phyloP scores from a whole-genome alignment of 2,797 vertebrate genomes.

The Leuciscus waleckii region DNA sequence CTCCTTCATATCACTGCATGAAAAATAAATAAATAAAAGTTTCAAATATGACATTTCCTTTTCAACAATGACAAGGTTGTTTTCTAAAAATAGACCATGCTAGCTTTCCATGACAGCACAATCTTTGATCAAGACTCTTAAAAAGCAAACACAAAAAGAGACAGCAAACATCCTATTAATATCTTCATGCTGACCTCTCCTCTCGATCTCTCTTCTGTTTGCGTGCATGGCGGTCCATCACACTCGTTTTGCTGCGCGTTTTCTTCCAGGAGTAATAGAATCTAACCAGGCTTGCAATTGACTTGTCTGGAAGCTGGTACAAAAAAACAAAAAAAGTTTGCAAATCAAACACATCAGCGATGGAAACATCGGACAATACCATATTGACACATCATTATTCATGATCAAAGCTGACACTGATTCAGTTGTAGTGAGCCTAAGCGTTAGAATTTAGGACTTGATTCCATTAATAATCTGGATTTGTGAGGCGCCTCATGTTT shows the following conservation, averaged over 20 bases:
- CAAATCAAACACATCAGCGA: conserved; percentile 14
- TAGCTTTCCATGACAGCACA: neutral
- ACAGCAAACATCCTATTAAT: conserved; percentile 8
- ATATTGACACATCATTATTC: neutral
- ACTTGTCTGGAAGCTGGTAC: conserved; percentile 90
- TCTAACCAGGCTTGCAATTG: conserved; percentile 93
- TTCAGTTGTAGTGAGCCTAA: neutral
- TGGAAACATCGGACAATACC: neutral
- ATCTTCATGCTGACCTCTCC: conserved; percentile 83
- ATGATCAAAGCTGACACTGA: conserved; percentile 25
- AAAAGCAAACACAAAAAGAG: neutral
- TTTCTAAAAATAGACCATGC: conserved; percentile 22
- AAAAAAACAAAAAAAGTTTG: neutral
- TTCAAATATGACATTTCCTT: conserved; percentile 7
- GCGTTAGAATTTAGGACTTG: neutral
- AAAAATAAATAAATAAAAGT: conserved; percentile 58
- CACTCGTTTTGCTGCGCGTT: conserved; percentile 93
- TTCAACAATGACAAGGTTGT: neutral
- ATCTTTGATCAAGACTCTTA: conserved; percentile 36
- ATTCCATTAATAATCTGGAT: conserved; percentile 3
- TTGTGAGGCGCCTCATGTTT: neutral
- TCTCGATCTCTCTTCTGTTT: conserved; percentile 91
- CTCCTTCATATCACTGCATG: conserved; percentile 86
- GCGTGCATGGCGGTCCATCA: conserved; percentile 95
- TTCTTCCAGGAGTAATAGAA: conserved; percentile 99